A percentile compares a stretch with the other conserved stretches of the same genome.
phyloP scores from a whole-genome alignment of 2,797 vertebrate genomes.

The Macropus fuliginosus region DNA sequence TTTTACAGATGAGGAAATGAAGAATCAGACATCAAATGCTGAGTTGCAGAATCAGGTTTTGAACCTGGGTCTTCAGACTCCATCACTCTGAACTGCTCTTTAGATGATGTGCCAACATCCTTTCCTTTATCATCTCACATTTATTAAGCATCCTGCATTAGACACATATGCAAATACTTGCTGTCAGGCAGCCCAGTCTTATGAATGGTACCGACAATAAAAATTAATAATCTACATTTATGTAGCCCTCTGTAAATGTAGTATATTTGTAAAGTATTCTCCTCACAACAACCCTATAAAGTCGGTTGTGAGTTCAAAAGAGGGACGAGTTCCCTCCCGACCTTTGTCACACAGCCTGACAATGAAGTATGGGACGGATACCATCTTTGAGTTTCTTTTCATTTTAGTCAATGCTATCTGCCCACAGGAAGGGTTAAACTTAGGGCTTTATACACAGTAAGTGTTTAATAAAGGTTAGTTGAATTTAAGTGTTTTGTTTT shows the following conservation, averaged over 20 bases:
- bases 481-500: not conserved
- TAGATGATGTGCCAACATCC: not conserved
- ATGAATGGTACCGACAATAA: not conserved
- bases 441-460: not conserved
- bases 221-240: not conserved
- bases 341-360: not conserved
- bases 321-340: not conserved
- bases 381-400: not conserved
- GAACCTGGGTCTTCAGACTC: not conserved
- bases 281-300: not conserved
- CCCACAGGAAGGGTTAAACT: not conserved
- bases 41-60: not conserved
- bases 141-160: not conserved
- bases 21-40: not conserved
- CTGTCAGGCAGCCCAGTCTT: not conserved
- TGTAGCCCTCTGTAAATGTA: not conserved
- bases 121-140: not conserved
- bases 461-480: not conserved
- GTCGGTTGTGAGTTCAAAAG: not conserved
- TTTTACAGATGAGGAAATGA: not conserved
- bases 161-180: not conserved
- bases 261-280: not conserved
- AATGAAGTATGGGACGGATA: not conserved
- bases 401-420: not conserved
- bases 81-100: not conserved